Evolutionary conservation across 2,797 vertebrate genomes (phyloP).

Genomic region (Coilia nasus): DNA sequence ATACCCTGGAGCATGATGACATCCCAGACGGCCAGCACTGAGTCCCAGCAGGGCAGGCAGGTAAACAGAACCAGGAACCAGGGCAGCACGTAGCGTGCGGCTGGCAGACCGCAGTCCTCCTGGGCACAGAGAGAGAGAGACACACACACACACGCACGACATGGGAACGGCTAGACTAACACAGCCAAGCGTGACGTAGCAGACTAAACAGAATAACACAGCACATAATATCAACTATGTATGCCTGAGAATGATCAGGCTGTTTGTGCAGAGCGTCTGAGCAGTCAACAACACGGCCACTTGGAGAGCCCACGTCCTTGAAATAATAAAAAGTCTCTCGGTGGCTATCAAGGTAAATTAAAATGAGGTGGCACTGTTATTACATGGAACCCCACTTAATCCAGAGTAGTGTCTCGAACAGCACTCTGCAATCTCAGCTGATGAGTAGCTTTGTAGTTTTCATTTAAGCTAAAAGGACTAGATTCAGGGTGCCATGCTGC

Average conservation of each 20-base stretch:
- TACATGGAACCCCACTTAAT: slow-evolving; percentile 8
- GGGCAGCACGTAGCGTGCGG: slow-evolving; percentile 73
- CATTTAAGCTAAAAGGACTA: not conserved
- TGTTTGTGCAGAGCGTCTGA: not conserved
- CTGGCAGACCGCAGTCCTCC: slow-evolving; percentile 71
- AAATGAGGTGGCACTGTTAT: slow-evolving; percentile 5
- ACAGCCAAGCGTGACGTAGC: not conserved
- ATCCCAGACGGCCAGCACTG: slow-evolving; percentile 77
- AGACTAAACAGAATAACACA: too few species aligned
- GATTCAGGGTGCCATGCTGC: not conserved
- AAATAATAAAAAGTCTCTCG: not conserved
- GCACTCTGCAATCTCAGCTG: slow-evolving; percentile 15
- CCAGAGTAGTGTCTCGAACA: slow-evolving; percentile 5
- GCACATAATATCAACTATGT: not conserved
- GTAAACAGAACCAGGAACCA: slow-evolving; percentile 80
- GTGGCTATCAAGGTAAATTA: slow-evolving; percentile 17
- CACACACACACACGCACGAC: too few species aligned
- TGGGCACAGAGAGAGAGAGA: slow-evolving; percentile 37
- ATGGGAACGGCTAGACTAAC: not conserved
- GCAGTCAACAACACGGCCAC: not conserved
- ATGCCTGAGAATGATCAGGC: not conserved
- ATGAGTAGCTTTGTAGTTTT: not conserved
- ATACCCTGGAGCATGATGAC: slow-evolving; percentile 75
- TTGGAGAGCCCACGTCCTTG: not conserved
- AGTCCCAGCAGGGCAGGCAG: slow-evolving; percentile 79